Evolutionary conservation across 1,140 invertebrate genomes (phyloP).

Genomic region (Hycleus cichorii): DNA sequence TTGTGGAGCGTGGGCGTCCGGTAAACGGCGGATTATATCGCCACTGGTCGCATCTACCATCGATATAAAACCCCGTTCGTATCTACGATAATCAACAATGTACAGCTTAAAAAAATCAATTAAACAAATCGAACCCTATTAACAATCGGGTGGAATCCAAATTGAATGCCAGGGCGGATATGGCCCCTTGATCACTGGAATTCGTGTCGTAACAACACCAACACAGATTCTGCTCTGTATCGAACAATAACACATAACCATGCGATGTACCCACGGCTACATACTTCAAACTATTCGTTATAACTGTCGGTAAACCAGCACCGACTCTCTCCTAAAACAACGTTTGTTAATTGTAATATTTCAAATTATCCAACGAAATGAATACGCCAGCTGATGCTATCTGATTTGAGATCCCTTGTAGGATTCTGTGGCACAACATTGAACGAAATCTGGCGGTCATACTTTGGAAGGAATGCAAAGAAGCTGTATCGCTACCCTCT

Average conservation of each 20-base stretch:
- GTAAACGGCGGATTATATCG: conserved; percentile 70
- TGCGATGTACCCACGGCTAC: conserved; percentile 90
- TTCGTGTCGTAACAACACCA: conserved; percentile 70
- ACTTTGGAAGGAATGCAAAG: conserved; percentile 46
- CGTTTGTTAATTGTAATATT: not conserved
- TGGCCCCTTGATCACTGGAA: conserved; percentile 67
- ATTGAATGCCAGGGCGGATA: conserved; percentile 83
- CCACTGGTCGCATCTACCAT: conserved; percentile 75
- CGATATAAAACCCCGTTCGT: conserved; percentile 76
- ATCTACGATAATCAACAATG: conserved; percentile 35
- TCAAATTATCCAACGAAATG: not conserved
- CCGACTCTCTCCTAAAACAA: conserved; percentile 71
- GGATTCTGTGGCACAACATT: conserved; percentile 70
- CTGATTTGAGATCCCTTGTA: conserved; percentile 81
- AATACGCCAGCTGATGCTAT: conserved; percentile 70
- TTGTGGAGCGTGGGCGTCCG: conserved; percentile 78
- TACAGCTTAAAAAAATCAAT: not conserved
- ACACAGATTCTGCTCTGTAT: conserved; percentile 72
- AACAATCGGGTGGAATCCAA: conserved; percentile 77
- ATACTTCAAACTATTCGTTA: conserved; percentile 67
- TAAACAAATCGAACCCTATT: conserved; percentile 53
- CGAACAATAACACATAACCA: conserved; percentile 85
- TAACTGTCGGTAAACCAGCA: conserved; percentile 78
- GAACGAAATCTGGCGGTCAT: conserved; percentile 49
- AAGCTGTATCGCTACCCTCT: conserved; percentile 49